These are phyloP conservation scores for Empidonax alnorum DNA, from an alignment of 2,113 vertebrate species.

Conservation along the genomic window DNA sequence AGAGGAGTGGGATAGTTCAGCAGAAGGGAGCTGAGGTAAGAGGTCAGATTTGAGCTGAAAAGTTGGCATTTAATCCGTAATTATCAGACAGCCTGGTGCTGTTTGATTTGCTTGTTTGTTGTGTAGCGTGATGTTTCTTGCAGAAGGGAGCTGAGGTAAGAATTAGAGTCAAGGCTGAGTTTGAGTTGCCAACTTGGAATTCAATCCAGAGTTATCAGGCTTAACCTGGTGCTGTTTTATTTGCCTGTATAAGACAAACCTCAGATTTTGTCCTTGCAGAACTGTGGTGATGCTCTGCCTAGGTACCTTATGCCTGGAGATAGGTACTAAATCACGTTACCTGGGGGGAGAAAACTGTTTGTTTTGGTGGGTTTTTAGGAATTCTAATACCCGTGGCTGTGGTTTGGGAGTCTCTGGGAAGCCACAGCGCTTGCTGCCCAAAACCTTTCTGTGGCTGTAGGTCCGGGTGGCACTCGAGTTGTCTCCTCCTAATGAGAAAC, in stretches of 20 bases:
- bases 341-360: not conserved
- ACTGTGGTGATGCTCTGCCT: fast-evolving
- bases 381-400: not conserved
- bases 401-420: not conserved
- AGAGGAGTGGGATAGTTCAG: not conserved
- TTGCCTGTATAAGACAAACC: not conserved
- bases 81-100: not conserved
- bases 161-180: not conserved
- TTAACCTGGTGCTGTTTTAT: not conserved
- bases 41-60: not conserved
- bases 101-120: not conserved
- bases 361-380: too few relatives aligned
- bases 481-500: not conserved
- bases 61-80: not conserved
- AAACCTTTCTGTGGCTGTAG: fast-evolving
- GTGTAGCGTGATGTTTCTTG: not conserved
- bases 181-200: not conserved
- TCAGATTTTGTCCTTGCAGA: not conserved
- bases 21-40: not conserved
- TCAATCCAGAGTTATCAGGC: fast-evolving
- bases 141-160: not conserved
- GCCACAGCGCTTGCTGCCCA: not conserved
- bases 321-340: not conserved
- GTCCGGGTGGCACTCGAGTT: not conserved
- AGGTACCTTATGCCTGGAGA: fast-evolving